Base-by-base conservation (phyloP, 1,140 invertebrate species). In the Bombus haemorrhoidalis region DNA sequence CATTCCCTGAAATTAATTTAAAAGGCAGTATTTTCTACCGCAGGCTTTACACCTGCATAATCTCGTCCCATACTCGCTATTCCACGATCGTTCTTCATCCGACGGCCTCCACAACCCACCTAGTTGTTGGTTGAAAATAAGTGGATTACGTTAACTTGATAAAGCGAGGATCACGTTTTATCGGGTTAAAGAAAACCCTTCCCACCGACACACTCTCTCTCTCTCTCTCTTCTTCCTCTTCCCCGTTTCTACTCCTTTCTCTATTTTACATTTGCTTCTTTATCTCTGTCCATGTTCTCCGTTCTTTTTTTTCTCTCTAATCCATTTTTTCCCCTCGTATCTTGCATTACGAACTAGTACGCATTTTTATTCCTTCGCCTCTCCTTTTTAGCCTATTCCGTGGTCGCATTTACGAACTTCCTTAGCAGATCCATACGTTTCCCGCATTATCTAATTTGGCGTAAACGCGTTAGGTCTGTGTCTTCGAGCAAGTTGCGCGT, bases 1-100 rank as follows among this genome's bases (percentile, higher is more conserved):
- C 81, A 71, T 87, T 87, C 71, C 78, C 39, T 41, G 87, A 92
- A 92, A 92, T 92, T 92, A 92, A 92, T 91, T 92, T 91, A 85
- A 90, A 88, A 91, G 90, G 81, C 81, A 86, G 83, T 86, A 90
- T 86, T 91, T 89, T 81, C 86, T 79, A 82, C 78, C 79, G 82
- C 78, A 47, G 53, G 53, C 71, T 83, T 85, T 86, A 75, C 86
- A 91, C 82, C 81, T 91, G 81, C 87, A 92, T 91, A 91, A 91
- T 91, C 85, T 92, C 82, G 41, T 32, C 32, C 69, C 32, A 68
- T 57, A 76, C 69, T 79, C 73, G 81, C 72, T 71, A 69, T 79
- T 86, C 75, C 76, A 74, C 22, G 68, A 80, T 53, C 76, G 47
- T 86, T n/a, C 75, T 34, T 75, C 80, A 82, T 82, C 62, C 79